These are phyloP conservation scores for Caenorhabditis elegans DNA, from an alignment of 1,140 invertebrate species.

Conservation along the genomic window WBcel235 BX284602.5:8703501-8704000, in stretches of 20 bases:
- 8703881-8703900: background rate
- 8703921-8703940: background rate
- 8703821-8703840: constrained; percentile 9
- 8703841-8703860: background rate
- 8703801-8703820: background rate
- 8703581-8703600: no score
- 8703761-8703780: background rate
- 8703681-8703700: constrained; percentile 5
- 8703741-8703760: background rate
- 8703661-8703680: background rate
- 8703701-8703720: constrained; percentile 13
- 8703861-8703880: background rate
- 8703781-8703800: background rate
- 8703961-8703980: no score
- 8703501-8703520: no score
- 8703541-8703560: no score
- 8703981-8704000: no score
- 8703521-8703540: no score
- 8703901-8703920: no score
- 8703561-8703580: no score
- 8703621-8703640: constrained; percentile 8
- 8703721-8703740: background rate
- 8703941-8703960: constrained; percentile 5
- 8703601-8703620: no score
- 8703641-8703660: constrained; percentile 6